Conservation (phyloP, 2,888 invertebrate genomes). For the Lapara coniferarum region DNA sequence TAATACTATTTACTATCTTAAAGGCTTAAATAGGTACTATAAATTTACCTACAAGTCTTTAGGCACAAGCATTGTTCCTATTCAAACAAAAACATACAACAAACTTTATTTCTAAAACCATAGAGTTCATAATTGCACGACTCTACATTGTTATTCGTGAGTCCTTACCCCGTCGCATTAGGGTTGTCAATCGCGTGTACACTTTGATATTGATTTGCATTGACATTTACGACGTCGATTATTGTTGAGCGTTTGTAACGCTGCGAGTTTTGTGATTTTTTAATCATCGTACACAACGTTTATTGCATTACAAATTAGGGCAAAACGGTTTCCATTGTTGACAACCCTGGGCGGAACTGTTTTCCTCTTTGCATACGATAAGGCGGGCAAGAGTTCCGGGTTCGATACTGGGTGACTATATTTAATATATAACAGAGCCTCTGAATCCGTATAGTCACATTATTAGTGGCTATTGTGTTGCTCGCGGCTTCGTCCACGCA, state of each 20-base stretch:
- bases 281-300: slow-evolving; percentile 19
- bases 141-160: neutral
- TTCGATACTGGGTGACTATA: neutral
- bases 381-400: neutral
- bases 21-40: no score
- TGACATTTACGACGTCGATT: slow-evolving; percentile 53
- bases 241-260: slow-evolving; percentile 36
- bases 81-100: no score
- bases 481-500: no score
- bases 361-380: neutral
- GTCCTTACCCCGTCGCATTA: slow-evolving; percentile 28
- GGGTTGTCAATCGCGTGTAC: slow-evolving; percentile 40
- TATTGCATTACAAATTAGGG: slow-evolving; percentile 18
- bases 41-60: no score
- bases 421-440: no score
- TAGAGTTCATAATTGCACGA: neutral
- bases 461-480: no score
- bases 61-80: no score
- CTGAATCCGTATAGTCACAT: no score
- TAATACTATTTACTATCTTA: no score
- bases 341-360: slow-evolving; percentile 11
- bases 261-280: slow-evolving; percentile 25
- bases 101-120: neutral
- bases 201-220: slow-evolving; percentile 52
- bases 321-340: neutral